Percentiles rank a stretch among this genome's conserved stretches.
These are phyloP conservation scores for Delichon dasypus DNA, from an alignment of 2,797 vertebrate species.

Conservation along the genomic window DNA sequence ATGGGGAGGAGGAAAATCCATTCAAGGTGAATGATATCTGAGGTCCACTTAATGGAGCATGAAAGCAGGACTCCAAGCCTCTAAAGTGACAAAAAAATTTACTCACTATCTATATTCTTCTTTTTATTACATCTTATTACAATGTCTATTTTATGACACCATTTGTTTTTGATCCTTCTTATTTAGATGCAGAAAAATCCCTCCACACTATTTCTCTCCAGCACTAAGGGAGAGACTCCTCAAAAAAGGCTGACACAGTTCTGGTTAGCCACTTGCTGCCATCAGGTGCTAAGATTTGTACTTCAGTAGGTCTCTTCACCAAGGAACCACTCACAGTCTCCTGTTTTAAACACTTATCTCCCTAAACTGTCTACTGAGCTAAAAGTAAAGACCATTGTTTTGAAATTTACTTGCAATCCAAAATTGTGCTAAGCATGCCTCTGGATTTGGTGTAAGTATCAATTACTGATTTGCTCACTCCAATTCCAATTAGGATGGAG, in stretches of 20 bases:
- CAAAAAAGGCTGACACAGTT: not conserved
- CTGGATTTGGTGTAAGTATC: not conserved
- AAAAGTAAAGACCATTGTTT: not conserved
- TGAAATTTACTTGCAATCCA: not conserved
- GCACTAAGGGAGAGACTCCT: not conserved
- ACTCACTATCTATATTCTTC: not conserved
- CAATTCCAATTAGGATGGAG: not conserved
- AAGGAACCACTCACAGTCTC: not conserved
- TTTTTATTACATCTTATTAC: not conserved
- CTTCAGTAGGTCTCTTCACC: not conserved
- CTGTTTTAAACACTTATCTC: not conserved
- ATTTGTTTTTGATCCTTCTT: not conserved
- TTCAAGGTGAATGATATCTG: not conserved
- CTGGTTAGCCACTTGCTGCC: not conserved
- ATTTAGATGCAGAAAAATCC: not conserved
- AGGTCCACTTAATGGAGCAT: not conserved
- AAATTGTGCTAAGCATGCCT: not conserved
- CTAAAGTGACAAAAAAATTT: not conserved
- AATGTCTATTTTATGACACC: not conserved
- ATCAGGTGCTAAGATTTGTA: not conserved
- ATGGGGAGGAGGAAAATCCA: not conserved
- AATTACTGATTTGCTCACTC: conserved; percentile 34
- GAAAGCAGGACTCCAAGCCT: not conserved
- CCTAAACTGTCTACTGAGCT: not conserved
- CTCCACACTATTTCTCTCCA: not conserved